Conservation (phyloP, 1,140 invertebrate genomes). For the Bombus impatiens region DNA sequence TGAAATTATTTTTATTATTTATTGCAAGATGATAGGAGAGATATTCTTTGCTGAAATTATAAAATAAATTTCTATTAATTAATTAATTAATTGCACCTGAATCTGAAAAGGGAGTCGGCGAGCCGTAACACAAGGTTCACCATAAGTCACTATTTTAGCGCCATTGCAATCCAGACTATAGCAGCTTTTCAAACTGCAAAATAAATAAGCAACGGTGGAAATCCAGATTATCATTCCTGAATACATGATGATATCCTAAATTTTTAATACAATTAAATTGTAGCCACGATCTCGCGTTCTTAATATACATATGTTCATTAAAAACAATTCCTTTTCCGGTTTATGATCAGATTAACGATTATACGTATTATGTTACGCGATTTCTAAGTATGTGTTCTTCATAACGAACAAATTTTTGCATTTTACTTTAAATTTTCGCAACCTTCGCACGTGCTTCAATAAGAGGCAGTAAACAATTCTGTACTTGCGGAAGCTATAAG, state of each 20-base stretch:
- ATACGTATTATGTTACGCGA: not conserved
- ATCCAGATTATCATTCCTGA: not conserved
- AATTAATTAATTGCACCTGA: conserved; percentile 44
- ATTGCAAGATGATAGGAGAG: not conserved
- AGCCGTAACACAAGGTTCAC: conserved; percentile 38
- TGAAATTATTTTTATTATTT: conserved; percentile 36
- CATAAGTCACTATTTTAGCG: conserved; percentile 44
- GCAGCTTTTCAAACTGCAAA: not conserved
- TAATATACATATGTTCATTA: conserved; percentile 40
- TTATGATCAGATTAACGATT: not conserved
- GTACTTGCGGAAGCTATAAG: conserved; percentile 25
- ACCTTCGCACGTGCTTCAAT: not conserved
- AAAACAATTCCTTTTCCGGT: conserved; percentile 50
- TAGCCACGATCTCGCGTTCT: not conserved
- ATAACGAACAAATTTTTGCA: not conserved
- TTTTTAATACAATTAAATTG: conserved; percentile 2
- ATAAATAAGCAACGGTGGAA: not conserved
- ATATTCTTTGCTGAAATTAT: not conserved
- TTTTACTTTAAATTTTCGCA: conserved; percentile 8
- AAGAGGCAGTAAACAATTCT: not conserved
- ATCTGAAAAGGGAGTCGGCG: conserved; percentile 57
- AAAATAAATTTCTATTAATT: not conserved
- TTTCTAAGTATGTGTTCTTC: not conserved
- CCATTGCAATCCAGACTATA: not conserved
- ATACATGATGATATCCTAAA: not conserved